A percentile compares a stretch with the other conserved stretches of the same genome.
These are phyloP conservation scores for Lamellibrachia satsuma DNA, from an alignment of 2,888 invertebrate species.

Conservation along the genomic window DNA sequence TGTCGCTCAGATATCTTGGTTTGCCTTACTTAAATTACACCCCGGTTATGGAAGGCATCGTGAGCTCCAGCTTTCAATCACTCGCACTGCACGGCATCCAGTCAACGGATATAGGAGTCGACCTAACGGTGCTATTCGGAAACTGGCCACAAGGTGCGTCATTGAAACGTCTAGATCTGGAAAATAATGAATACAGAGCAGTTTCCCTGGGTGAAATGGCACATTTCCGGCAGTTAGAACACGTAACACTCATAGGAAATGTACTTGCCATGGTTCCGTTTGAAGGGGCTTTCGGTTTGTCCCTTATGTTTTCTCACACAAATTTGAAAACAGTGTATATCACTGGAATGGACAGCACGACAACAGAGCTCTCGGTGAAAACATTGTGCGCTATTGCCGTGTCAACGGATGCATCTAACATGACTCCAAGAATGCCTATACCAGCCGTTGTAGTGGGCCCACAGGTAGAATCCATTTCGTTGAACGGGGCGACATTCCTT, in stretches of 20 bases:
- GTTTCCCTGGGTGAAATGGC: neutral
- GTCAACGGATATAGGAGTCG: neutral
- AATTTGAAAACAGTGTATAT: neutral
- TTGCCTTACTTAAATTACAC: neutral
- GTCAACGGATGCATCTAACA: neutral
- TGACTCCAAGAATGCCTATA: neutral
- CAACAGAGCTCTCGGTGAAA: neutral
- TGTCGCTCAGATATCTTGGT: neutral
- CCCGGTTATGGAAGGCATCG: neutral
- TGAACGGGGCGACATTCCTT: neutral
- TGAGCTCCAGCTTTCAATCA: neutral
- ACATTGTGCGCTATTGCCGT: neutral
- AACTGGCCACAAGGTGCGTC: neutral
- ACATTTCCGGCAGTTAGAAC: neutral
- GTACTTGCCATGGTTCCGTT: neutral
- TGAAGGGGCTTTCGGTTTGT: neutral
- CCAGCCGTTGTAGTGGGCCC: neutral
- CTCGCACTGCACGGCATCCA: neutral
- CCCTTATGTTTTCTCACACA: neutral
- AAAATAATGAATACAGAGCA: neutral
- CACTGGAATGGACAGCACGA: neutral
- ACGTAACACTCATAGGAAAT: neutral
- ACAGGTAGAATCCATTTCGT: neutral
- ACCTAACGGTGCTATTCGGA: neutral
- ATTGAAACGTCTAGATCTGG: neutral